Conservation (phyloP, 1,140 invertebrate genomes). For the Nephila pilipes region DNA sequence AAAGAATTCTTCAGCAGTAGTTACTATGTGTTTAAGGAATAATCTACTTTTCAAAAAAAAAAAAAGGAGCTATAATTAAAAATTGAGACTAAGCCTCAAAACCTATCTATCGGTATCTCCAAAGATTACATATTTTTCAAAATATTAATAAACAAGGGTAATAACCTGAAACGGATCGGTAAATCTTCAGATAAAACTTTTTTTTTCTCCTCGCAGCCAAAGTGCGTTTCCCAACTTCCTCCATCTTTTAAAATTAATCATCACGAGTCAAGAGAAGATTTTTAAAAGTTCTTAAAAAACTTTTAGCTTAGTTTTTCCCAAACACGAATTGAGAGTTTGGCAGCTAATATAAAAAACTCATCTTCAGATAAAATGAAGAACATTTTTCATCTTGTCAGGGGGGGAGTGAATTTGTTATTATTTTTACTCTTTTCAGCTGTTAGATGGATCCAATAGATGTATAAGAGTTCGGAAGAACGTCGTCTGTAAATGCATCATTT, state of each 20-base stretch:
- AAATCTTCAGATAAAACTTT: neutral
- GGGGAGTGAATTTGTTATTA: neutral
- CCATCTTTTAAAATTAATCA: neutral
- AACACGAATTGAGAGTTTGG: neutral
- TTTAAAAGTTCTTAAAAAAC: neutral
- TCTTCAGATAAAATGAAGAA: neutral
- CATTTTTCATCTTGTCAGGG: neutral
- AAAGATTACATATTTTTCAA: too few relatives aligned
- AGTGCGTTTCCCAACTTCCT: neutral
- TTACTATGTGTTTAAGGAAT: too few relatives aligned
- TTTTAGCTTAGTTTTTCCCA: neutral
- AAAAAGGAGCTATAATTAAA: too few relatives aligned
- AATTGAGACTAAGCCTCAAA: too few relatives aligned
- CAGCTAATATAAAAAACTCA: constrained; percentile 13
- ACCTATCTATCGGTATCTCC: too few relatives aligned
- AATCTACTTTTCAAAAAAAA: too few relatives aligned
- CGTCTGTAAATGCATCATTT: neutral
- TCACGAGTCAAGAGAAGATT: neutral
- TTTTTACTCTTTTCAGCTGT: neutral
- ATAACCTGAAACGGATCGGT: neutral
- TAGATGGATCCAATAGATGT: neutral
- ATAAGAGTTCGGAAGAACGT: neutral
- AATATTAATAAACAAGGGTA: neutral
- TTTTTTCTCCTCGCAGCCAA: neutral
- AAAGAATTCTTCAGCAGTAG: too few relatives aligned